Conservation (phyloP, 92 coral and sea anemone species). For the Phymanthus crucifer region DNA sequence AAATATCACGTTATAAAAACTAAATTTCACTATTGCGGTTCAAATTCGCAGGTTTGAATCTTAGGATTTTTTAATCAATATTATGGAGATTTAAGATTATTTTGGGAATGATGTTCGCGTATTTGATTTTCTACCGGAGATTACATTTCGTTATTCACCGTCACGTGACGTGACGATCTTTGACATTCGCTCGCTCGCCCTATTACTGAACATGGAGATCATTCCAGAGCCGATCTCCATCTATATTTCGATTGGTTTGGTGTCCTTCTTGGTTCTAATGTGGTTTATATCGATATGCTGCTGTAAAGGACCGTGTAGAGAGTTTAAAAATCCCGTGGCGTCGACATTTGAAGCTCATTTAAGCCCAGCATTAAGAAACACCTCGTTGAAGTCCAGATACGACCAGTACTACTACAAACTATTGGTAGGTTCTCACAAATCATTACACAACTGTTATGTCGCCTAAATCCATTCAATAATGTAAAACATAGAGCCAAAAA, state of each 20-base stretch:
- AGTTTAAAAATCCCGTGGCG: constrained; percentile 66
- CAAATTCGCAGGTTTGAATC: too few relatives aligned
- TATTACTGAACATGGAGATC: constrained; percentile 48
- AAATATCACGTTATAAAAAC: too few relatives aligned
- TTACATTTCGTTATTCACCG: background rate
- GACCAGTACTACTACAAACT: constrained; percentile 63
- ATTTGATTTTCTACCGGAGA: background rate
- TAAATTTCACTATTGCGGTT: too few relatives aligned
- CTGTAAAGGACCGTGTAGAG: constrained; percentile 83
- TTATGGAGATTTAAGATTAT: too few relatives aligned
- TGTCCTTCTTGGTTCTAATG: constrained; percentile 55
- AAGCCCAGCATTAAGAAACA: constrained; percentile 64
- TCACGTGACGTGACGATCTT: constrained; percentile 22
- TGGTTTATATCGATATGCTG: constrained; percentile 59
- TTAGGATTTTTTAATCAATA: too few relatives aligned
- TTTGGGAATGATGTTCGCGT: background rate
- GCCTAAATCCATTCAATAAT: background rate
- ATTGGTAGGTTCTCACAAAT: constrained; percentile 59
- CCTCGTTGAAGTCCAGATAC: constrained; percentile 58
- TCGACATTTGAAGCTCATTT: constrained; percentile 82
- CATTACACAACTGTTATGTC: background rate
- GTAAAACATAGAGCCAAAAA: background rate
- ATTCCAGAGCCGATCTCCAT: constrained; percentile 60
- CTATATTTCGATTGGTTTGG: constrained; percentile 71
- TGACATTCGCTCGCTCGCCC: background rate